These are phyloP conservation scores for Polymixis lichenea DNA, from an alignment of 2,888 invertebrate genomes.

Conservation along the genomic window DNA sequence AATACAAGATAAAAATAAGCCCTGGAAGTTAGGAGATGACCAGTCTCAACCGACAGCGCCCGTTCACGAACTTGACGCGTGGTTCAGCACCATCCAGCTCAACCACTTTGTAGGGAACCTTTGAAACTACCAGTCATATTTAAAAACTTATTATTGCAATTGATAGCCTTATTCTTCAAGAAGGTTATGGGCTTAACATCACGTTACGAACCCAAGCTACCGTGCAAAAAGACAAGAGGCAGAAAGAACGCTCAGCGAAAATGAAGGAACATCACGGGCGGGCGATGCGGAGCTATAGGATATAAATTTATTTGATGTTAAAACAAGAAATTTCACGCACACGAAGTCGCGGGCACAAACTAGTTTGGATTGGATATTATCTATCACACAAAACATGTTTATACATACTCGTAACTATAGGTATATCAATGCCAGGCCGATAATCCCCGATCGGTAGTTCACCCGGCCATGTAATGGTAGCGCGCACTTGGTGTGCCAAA, in stretches of 20 bases:
- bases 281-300: not conserved
- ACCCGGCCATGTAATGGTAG: conserved; percentile 5
- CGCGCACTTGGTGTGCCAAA: conserved; percentile 19
- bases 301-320: not conserved
- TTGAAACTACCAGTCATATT: not conserved
- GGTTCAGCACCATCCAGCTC: too few relatives aligned
- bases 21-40: too few relatives aligned
- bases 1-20: too few relatives aligned
- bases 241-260: not conserved
- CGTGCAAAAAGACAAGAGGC: not conserved
- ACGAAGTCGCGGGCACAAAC: not conserved
- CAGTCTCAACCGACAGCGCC: too few relatives aligned
- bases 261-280: not conserved
- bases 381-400: conserved; percentile 9
- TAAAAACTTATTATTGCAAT: not conserved
- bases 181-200: not conserved
- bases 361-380: conserved; percentile 18
- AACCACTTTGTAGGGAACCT: too few relatives aligned
- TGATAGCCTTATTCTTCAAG: not conserved
- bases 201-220: not conserved
- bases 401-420: conserved; percentile 6
- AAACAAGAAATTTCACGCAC: not conserved
- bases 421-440: not conserved
- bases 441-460: conserved; percentile 24
- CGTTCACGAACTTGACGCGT: too few relatives aligned